phyloP scores from a whole-genome alignment of 1,140 invertebrate species.

The Bombus waltoni region DNA sequence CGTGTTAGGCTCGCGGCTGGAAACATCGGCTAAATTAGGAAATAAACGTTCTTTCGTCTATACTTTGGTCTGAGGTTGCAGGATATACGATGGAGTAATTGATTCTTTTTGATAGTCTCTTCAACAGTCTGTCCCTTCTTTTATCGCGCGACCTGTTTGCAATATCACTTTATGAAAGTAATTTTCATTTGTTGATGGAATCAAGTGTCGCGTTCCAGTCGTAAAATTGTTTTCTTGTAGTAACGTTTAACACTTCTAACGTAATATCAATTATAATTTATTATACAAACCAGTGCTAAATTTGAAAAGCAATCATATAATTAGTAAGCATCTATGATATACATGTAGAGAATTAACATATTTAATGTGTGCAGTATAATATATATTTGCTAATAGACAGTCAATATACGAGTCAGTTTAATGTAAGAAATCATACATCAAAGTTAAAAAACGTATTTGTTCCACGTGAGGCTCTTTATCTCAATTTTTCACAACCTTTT shows the following conservation, averaged over 20 bases:
- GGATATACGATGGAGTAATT: background rate
- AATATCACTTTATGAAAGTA: background rate
- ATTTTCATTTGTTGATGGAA: background rate
- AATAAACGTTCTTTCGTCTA: conserved; percentile 1
- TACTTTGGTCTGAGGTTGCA: background rate
- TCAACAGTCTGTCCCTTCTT: background rate
- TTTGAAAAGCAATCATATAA: background rate
- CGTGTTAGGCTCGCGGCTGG: background rate
- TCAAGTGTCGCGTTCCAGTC: no score
- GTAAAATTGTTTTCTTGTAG: background rate
- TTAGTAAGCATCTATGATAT: no score
- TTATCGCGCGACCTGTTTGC: background rate
- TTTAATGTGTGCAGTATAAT: no score
- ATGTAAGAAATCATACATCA: no score
- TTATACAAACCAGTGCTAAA: background rate
- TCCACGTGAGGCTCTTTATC: no score
- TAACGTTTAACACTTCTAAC: no score
- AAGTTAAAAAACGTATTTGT: no score
- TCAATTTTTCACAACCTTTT: background rate
- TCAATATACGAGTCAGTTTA: no score
- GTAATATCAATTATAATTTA: background rate
- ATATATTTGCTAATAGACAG: no score
- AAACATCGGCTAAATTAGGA: conserved; percentile 21
- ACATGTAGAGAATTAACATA: no score
- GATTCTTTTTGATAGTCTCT: background rate